phyloP scores from a whole-genome alignment of 2,113 vertebrate species.

The Dinomys branickii region DNA sequence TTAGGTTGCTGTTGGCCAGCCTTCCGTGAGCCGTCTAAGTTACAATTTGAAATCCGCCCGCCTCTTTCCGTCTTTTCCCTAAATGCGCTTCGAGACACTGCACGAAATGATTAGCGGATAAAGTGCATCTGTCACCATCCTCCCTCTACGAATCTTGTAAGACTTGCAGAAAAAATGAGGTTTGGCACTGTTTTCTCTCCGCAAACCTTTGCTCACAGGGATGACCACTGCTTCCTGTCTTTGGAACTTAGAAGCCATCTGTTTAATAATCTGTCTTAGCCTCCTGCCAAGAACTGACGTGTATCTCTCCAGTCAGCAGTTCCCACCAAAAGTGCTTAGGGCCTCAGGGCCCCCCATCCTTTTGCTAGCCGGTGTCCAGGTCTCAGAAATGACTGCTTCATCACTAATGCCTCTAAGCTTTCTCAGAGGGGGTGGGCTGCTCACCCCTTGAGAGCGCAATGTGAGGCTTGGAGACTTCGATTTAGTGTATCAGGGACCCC shows the following conservation, averaged over 20 bases:
- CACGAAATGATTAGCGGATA: slow-evolving; percentile 68
- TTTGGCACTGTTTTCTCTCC: slow-evolving; percentile 53
- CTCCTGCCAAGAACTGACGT: slow-evolving; percentile 66
- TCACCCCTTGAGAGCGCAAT: background rate
- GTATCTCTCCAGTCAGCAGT: slow-evolving; percentile 72
- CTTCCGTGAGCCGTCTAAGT: slow-evolving; percentile 18
- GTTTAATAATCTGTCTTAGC: slow-evolving; percentile 68
- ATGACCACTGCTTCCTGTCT: slow-evolving; percentile 79
- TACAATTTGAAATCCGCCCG: background rate
- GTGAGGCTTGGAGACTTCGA: background rate
- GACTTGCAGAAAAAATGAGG: slow-evolving; percentile 67
- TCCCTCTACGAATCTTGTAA: slow-evolving; percentile 45
- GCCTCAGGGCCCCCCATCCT: slow-evolving; percentile 42
- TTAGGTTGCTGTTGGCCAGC: background rate
- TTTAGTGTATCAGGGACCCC: background rate
- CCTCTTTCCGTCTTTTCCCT: background rate
- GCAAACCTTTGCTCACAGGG: slow-evolving; percentile 71
- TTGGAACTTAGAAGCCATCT: slow-evolving; percentile 74
- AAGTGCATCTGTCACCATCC: slow-evolving; percentile 61
- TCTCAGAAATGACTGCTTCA: slow-evolving; percentile 7
- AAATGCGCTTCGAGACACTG: background rate
- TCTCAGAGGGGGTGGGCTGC: background rate
- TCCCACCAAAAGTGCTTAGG: slow-evolving; percentile 74
- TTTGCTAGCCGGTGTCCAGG: slow-evolving; percentile 49
- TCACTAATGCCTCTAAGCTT: background rate